Evolutionary conservation across 2,113 vertebrate genomes (phyloP), one percentile per base, ranked within the genome.

Genomic region (Hippocampus abdominalis): DNA sequence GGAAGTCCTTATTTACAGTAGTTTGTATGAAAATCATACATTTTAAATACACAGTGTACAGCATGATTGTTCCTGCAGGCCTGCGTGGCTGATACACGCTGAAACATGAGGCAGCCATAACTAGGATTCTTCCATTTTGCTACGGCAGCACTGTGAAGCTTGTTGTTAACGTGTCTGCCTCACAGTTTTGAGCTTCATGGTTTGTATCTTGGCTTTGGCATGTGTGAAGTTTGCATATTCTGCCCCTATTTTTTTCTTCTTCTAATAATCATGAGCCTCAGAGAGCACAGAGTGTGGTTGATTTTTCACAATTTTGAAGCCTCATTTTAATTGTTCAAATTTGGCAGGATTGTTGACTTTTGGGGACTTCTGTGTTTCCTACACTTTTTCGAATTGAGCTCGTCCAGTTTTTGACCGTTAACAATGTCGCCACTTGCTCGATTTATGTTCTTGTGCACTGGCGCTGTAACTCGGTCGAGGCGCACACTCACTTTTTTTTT

Each of bases 11-110:
- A 57, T 72, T 79, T 80, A 70, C 25, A 54, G 76, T 40, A 63
- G 64, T 82, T 83, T 70, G 76, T 70, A 76, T 76, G 69, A 81
- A 79, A 85, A 69, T 66, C 3, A 75, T n/a, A n/a, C n/a, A n/a
- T 64, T 64, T 60, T 60, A 3, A 16, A 8, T 32, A 27, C 27
- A 44, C 23, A 18, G 27, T 32, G 16, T 60, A 36, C 27, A 60
- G 57, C 56, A 29, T 59, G 25, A 27, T 16, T 59, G 12, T 59
- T 59, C 25, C 56, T 5, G 25, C 13, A 25, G 15, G 56, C 12
- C 13, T 59, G 27, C 27, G 6, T 32, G 27, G 27, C 27, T 46
- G 40, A 18, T 64, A 46, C 63, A 46, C 8, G 63, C 39, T 8
- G 63, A 27, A 27, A 64, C 63, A 18, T 64, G 63, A 64, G 42